Base-by-base conservation (phyloP, 2,797 vertebrate genomes). In the Sarcoramphus papa region DNA sequence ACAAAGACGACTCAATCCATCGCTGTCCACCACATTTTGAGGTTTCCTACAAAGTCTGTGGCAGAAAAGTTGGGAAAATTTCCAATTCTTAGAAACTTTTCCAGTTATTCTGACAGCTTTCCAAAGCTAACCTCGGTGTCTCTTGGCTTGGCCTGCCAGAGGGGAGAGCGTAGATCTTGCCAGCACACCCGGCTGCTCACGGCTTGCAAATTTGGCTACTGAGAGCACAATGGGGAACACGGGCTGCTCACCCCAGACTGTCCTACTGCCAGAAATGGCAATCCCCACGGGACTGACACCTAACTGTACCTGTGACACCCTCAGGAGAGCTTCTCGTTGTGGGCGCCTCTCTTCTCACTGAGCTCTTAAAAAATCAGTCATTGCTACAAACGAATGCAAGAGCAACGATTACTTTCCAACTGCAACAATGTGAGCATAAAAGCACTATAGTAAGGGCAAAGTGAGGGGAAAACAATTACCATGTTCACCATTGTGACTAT, bases 371-470 rank as follows among this genome's bases (percentile, higher is more conserved):
- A 76, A 74, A 41, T 8, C 72, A 35, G 40, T 28, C 15, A 23
- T 45, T 51, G 51, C 50, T 59, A 68, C 40, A 31, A 62, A 80
- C 0, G 0, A 69, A 30, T 15, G 11, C 10, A 30, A 53, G 45
- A 68, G n/a, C 50, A 51, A 20, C 0, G 1, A 25, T 57, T 72
- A 2, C 51, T 64, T 53, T 51, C 84, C 51, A 77, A 18, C 10
- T 19, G 18, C 57, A 77, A 37, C 0, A 3, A n/a, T 0, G 4
- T 10, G 62, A 88, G 14, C 0, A 0, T 27, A 56, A 43, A 80
- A 81, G 54, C 5, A 5, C 15, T 19, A 31, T 20, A 60, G 14
- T 3, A 23, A 51, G 9, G 65, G 67, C 3, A 3, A 83, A 84
- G 27, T 1, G 30, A 85, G 59, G 68, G 45, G 65, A 88, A 72